Conservation (phyloP, 2,888 invertebrate genomes). For the Strigamia crassipes region DNA sequence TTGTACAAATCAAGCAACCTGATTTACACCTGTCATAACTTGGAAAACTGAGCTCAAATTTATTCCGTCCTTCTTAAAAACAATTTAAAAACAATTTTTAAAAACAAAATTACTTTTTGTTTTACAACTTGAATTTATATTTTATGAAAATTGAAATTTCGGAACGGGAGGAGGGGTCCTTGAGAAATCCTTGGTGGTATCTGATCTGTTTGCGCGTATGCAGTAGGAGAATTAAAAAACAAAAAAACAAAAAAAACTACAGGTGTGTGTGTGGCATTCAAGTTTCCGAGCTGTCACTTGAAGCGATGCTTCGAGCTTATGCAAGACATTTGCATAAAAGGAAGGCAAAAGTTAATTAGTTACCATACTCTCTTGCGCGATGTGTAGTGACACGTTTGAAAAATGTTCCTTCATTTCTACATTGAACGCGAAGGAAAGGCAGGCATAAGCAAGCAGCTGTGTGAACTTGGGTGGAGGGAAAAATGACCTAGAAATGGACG, state of each 20-base stretch:
- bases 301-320: not conserved
- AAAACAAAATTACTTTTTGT: not conserved
- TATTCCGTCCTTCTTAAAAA: not conserved
- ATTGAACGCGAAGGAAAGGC: not conserved
- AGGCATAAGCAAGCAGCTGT: not conserved
- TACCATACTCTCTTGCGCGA: not conserved
- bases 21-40: constrained; percentile 31
- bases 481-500: constrained; percentile 35
- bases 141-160: not conserved
- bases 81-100: too few species aligned
- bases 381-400: not conserved
- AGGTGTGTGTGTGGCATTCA: constrained; percentile 42
- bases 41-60: not conserved
- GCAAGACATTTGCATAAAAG: constrained; percentile 10
- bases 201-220: constrained; percentile 15
- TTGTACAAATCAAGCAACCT: constrained; percentile 11
- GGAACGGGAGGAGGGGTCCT: not conserved
- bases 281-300: not conserved
- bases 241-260: not conserved
- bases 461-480: not conserved
- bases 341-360: constrained; percentile 19
- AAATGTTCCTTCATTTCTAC: not conserved
- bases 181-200: constrained; percentile 17
- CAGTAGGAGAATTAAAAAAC: constrained; percentile 11
- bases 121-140: not conserved